Base-by-base conservation (phyloP, 2,797 vertebrate species). In the Liasis olivaceus region DNA sequence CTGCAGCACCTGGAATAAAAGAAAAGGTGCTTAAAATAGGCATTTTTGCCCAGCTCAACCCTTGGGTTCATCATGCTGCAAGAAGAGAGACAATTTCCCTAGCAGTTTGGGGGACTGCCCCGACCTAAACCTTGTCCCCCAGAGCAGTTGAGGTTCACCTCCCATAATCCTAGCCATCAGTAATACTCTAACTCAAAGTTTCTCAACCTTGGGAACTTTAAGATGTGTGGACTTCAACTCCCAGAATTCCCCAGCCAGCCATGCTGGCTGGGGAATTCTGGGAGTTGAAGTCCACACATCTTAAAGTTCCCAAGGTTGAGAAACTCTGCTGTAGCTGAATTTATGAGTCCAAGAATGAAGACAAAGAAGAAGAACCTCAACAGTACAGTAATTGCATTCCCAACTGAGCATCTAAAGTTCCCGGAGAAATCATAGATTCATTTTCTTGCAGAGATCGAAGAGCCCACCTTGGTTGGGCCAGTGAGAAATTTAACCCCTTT, bases 11-110 rank as follows among this genome's bases (percentile, higher is more conserved):
- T 54, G 87, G 56, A 85, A 89, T 56, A 89, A 89, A 42, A 85
- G 87, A 64, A 42, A 31, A 56, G 58, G 28, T 3, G 87, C 59
- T 92, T 92, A 89, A 92, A 89, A 92, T 89, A 92, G 87, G 64
- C 22, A 4, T 60, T 28, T 63, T 89, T 47, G 20, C 72, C 60
- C 72, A 15, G 51, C 72, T 22, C 59, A 63, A 42, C 72, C 60
- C 26, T 56, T 20, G 87, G 12, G 59, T 28, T 36, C 58, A 9
- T 63, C 28, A 6, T 63, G 22, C 3, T 20, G 59, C 69, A 36
- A 54, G 14, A 84, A 85, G 26, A 42, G 36, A 42, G 36, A 42
- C 36, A 42, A 42, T 42, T 42, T 42, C 36, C 36, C 36, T 42
- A 42, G 36, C 36, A 42, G 36, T 42, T 42, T 42, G 36, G 36